Percentiles rank a stretch among this genome's conserved stretches.
Conservation (phyloP, 92 coral and sea anemone genomes). For the Umimayanthus kanabou region DNA sequence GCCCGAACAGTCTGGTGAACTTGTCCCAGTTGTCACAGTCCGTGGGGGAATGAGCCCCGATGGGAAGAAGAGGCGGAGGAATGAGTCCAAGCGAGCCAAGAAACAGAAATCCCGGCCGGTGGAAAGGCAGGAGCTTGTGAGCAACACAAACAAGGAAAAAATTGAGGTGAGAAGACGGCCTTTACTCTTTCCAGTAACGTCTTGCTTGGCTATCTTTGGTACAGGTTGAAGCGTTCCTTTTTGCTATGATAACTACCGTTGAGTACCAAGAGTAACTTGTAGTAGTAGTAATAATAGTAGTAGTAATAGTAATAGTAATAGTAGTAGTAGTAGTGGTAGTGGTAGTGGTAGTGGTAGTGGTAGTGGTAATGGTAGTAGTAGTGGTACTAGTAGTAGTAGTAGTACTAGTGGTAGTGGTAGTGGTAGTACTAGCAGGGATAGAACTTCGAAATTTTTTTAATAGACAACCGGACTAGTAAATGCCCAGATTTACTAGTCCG, state of each 20-base stretch:
- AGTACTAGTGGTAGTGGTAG: too few relatives aligned
- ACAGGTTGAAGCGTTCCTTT: neutral
- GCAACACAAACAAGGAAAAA: neutral
- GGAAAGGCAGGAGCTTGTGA: neutral
- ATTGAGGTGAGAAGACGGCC: conserved; percentile 19
- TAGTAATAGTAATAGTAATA: too few relatives aligned
- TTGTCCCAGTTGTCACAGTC: conserved; percentile 22
- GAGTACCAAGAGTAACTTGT: neutral
- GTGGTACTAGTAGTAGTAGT: too few relatives aligned
- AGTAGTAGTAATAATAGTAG: too few relatives aligned
- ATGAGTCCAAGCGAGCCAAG: conserved; percentile 7
- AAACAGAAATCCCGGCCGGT: neutral
- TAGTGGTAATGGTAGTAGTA: too few relatives aligned
- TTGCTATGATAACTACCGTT: neutral
- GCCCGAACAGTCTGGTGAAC: neutral
- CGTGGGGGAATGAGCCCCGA: conserved; percentile 4
- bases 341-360: too few relatives aligned
- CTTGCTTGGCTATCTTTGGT: neutral
- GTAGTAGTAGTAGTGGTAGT: too few relatives aligned
- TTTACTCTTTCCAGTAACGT: neutral
- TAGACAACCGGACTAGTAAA: too few relatives aligned
- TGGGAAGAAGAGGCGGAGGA: conserved; percentile 19
- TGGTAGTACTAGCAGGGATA: too few relatives aligned
- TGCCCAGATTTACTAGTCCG: too few relatives aligned
- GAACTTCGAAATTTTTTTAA: too few relatives aligned